Evolutionary conservation across 2,888 invertebrate species (phyloP).

Genomic region (Autographa pulchrina): DNA sequence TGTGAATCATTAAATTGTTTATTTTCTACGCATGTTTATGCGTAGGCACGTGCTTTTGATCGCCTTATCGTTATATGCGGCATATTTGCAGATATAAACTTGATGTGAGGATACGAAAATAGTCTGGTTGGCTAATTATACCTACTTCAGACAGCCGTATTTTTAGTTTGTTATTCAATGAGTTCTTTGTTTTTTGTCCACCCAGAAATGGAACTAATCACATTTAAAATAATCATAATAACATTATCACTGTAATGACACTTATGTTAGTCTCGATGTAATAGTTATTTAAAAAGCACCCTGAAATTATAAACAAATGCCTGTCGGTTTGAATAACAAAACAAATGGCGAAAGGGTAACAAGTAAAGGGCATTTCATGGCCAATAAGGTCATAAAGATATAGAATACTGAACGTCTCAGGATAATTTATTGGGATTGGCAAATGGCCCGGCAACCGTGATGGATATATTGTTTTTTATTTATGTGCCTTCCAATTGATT

Average conservation of each 20-base stretch:
- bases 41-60: neutral
- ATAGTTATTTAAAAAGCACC: neutral
- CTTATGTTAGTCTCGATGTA: no score
- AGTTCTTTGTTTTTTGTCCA: neutral
- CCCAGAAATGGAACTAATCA: neutral
- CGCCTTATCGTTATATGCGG: neutral
- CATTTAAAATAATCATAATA: no score
- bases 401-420: slow-evolving; percentile 13
- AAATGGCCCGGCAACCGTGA: slow-evolving; percentile 36
- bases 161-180: no score
- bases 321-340: neutral
- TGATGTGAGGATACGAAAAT: neutral
- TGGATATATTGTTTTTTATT: slow-evolving; percentile 28
- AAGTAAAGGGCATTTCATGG: neutral
- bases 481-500: slow-evolving; percentile 38
- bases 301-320: neutral
- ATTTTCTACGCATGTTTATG: neutral
- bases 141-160: neutral
- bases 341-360: neutral
- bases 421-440: slow-evolving; percentile 40
- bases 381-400: slow-evolving; percentile 5
- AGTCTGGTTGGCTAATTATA: neutral
- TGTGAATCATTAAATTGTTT: neutral
- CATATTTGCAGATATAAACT: neutral
- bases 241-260: no score